Evolutionary conservation across 1,140 invertebrate genomes (phyloP), one percentile per base, ranked within the genome.

Genomic region (Euwallacea fornicatus): DNA sequence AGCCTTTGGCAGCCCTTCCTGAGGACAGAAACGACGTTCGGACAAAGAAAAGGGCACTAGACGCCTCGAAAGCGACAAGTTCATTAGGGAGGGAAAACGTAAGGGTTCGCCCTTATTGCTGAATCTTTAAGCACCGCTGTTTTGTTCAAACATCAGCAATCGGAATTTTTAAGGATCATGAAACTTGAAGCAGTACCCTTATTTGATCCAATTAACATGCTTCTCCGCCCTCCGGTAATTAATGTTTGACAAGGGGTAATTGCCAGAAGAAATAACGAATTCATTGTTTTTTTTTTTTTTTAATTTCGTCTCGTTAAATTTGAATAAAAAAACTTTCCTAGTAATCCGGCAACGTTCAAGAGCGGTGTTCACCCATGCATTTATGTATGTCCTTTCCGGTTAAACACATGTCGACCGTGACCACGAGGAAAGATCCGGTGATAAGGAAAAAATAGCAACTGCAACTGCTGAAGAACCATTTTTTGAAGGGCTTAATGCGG

Each of bases 361-460:
- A 58, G 10, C 55, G 13, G 55, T 58, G 55, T 58, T n/a, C 55
- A 58, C 13, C 55, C n/a, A 33, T 15, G 55, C 55, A 58, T 58
- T 58, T 58, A 33, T 33, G n/a, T 58, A 58, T 10, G 55, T 58
- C 21, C n/a, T 21, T 58, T 58, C 55, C 55, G 55, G 55, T 58
- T 58, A 58, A 58, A 58, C 55, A 58, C 55, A 58, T 58, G 55
- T 58, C 55, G 55, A 16, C n/a, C 55, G 55, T 58, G 21, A 58
- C 55, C n/a, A 33, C 16, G n/a, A 33, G 21, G n/a, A 58, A 58
- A 58, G 55, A 58, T 58, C 2, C 9, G 46, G 13, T 50, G 13
- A 50, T 13, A 13, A 50, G 13, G 46, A 50, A 50, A 13, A 50
- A 50, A 50, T 50, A 50, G 46, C 13, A 13, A 50, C 13, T 10